Evolutionary conservation across 2,888 invertebrate species (phyloP).

Genomic region (Cordilura impudica): DNA sequence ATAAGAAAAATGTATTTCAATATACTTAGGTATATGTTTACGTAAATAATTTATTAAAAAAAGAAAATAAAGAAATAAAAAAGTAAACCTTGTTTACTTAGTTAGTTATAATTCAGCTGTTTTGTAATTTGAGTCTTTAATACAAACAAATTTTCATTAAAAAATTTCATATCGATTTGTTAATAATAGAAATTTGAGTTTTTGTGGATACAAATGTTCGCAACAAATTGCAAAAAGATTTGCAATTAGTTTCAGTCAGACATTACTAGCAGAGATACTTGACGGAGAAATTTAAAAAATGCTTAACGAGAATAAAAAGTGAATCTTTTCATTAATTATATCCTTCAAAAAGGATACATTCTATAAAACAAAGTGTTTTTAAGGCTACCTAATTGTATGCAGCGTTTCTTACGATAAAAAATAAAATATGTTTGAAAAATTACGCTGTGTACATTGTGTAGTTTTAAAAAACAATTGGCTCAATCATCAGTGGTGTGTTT

Average conservation of each 20-base stretch:
- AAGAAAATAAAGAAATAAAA: too few relatives aligned
- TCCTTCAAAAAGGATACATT: background rate
- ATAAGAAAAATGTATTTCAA: too few relatives aligned
- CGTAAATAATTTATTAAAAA: too few relatives aligned
- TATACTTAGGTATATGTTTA: too few relatives aligned
- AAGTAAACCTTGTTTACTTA: too few relatives aligned
- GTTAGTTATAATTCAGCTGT: background rate
- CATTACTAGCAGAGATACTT: too few relatives aligned
- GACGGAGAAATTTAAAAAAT: background rate
- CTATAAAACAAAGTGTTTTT: slow-evolving; percentile 6
- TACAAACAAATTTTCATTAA: background rate
- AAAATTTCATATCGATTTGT: background rate
- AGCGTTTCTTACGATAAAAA: background rate
- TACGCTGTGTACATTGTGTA: slow-evolving; percentile 32
- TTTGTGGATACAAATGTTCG: background rate
- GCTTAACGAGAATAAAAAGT: too few relatives aligned
- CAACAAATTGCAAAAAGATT: background rate
- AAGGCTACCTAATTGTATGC: slow-evolving; percentile 30
- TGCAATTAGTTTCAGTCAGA: background rate
- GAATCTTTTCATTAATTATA: background rate
- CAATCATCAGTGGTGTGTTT: background rate
- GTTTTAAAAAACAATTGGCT: slow-evolving; percentile 31
- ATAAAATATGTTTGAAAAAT: background rate
- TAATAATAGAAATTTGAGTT: slow-evolving; percentile 10
- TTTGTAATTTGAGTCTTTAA: background rate